Base-by-base conservation (phyloP, 2,888 invertebrate species). In the Phortica okadai region DNA sequence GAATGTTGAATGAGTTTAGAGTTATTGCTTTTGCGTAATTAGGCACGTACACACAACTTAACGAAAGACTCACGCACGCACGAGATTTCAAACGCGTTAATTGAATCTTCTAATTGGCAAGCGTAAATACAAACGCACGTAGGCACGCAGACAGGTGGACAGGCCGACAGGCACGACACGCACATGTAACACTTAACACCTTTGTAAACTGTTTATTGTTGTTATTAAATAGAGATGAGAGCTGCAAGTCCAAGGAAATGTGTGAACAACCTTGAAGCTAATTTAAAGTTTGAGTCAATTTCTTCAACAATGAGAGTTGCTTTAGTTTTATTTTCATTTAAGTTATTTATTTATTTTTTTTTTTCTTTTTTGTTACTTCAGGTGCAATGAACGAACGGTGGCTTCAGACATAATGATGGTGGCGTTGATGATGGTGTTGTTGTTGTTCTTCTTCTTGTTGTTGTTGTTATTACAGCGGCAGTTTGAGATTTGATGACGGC, bases 81-180 rank as follows among this genome's bases (percentile, higher is more conserved):
- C 59, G 14, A 59, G 21, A 59, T 16, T 59, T n/a, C 5, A 50
- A 50, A 50, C 50, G 50, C 50, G 50, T 50, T 50, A 50, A 50
- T 50, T 50, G 50, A 50, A 50, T 50, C 50, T 50, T 50, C 50
- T 50, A 85, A 85, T 85, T 85, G 85, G 84, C 85, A 85, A 83
- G 84, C 86, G 84, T 84, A 70, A 25, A 59, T 21, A 59, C 59
- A 21, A n/a, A 59, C 14, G 7, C n/a, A 59, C 14, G 21, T 21
- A 11, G n/a, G 59, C n/a, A 54, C n/a, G 16, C 59, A 59, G 7
- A n/a, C 7, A 59, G 7, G n/a, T n/a, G 4, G 7, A 3, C 59
- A 8, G 7, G n/a, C 59, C 1, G 59, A 16, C 2, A 16, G 33
- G 59, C 59, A 16, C 59, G 59, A 14, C 6, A 59, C 59, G 59